Conservation (phyloP, 2,888 invertebrate species). For the Lacanobia wlatinum region DNA sequence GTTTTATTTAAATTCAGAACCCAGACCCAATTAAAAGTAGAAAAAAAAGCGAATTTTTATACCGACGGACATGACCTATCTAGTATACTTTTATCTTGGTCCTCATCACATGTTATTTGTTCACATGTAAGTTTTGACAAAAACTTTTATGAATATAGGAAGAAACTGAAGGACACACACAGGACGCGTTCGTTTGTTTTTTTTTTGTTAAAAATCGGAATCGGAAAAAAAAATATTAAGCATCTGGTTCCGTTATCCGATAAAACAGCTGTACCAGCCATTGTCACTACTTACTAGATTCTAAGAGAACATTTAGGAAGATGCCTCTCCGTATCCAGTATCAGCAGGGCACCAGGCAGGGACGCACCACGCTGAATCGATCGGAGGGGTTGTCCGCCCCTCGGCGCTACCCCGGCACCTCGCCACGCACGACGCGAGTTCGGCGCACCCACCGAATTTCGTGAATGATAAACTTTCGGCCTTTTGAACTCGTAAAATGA, state of each 20-base stretch:
- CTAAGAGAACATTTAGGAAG: slow-evolving; percentile 8
- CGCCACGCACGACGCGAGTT: slow-evolving; percentile 40
- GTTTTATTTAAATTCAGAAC: neutral
- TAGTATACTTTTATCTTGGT: neutral
- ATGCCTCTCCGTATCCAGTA: slow-evolving; percentile 4
- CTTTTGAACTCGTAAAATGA: slow-evolving; percentile 60
- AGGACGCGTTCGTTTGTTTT: too few species aligned
- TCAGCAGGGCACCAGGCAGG: slow-evolving; percentile 45
- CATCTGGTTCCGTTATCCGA: neutral
- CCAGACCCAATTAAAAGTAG: neutral
- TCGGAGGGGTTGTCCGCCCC: slow-evolving; percentile 72
- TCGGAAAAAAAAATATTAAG: too few species aligned
- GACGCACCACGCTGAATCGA: slow-evolving; percentile 73
- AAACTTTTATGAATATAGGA: neutral
- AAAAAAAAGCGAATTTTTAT: neutral
- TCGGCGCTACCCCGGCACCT: slow-evolving; percentile 37
- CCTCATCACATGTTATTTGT: neutral
- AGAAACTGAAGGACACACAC: too few species aligned
- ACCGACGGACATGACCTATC: neutral
- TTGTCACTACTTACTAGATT: neutral
- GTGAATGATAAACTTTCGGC: slow-evolving; percentile 62
- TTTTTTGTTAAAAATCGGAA: too few species aligned
- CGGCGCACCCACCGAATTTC: slow-evolving; percentile 52
- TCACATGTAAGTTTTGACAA: too few species aligned
- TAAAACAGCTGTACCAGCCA: neutral